Evolutionary conservation across 2,113 vertebrate genomes (phyloP).

Genomic region (Malurus elegans): DNA sequence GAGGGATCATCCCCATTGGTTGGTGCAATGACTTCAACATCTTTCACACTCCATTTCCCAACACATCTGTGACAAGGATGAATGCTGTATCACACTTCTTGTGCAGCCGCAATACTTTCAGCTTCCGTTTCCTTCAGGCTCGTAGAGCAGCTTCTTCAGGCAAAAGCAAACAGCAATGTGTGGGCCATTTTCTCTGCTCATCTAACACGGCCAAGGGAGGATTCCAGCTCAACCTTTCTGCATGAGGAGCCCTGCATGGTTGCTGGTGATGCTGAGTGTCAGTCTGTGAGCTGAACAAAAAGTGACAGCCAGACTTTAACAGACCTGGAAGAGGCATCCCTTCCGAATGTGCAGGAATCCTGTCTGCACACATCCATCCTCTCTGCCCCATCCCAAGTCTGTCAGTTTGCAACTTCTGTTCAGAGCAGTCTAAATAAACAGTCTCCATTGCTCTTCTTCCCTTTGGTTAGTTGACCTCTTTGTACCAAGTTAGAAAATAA

Average conservation of each 20-base stretch:
- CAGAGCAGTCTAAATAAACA: background rate
- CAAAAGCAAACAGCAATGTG: background rate
- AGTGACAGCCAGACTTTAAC: background rate
- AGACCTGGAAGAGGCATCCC: background rate
- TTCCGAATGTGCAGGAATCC: background rate
- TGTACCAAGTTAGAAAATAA: background rate
- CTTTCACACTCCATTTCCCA: background rate
- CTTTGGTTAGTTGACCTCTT: background rate
- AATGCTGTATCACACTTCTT: background rate
- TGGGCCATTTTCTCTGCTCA: background rate
- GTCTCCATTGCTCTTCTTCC: background rate
- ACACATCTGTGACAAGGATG: background rate
- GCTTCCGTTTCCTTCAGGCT: background rate
- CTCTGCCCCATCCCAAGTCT: background rate
- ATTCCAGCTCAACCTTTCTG: background rate
- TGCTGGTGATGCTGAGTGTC: background rate
- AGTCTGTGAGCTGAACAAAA: background rate
- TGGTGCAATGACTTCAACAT: background rate
- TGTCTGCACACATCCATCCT: rapidly evolving
- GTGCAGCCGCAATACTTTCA: background rate
- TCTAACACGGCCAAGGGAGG: background rate
- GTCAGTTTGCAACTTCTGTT: background rate
- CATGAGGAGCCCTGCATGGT: background rate
- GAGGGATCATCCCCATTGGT: background rate
- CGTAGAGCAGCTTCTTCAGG: background rate